Base-by-base conservation (phyloP, 2,797 vertebrate species). In the Crocodylus rhombifer region DNA sequence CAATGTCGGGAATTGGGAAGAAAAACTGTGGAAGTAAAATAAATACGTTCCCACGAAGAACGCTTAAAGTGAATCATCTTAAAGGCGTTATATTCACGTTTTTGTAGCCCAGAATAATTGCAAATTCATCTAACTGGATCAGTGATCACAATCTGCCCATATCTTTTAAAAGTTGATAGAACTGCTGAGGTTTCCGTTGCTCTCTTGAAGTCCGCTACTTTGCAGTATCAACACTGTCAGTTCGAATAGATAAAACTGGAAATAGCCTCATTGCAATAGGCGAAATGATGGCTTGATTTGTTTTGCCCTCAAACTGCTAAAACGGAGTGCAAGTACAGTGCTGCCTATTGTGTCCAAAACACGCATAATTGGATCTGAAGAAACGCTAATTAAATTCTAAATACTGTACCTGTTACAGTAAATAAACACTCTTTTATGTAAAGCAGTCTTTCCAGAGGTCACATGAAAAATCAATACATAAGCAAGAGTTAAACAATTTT, bases 401-500 rank as follows among this genome's bases (percentile, higher is more conserved):
- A 2, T 5, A 2, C 36, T 64, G 11, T 42, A 3, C 69, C 73
- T 4, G 73, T 33, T 63, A 23, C n/a, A 63, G 51, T 33, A 77
- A 82, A 89, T 60, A 88, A 94, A 33, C 56, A 71, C 84, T 25
- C 36, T 83, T 93, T 63, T 28, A 33, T 3, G 82, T 80, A 86
- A 89, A 94, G 89, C 84, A 88, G 28, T 60, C 76, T 89, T 75
- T 33, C 8, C 42, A 28, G 58, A 92, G 92, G 90, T 94, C 93
- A 91, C 12, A 84, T 36, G 80, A 65, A 33, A 89, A 95, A 96
- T 96, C 93, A 78, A 94, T 94, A 28, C 57, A 4, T 65, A 89
- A 74, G 85, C 69, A 28, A 80, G 90, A 93, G 90, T 94, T 95
- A 81, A 94, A 94, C 77, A 92, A 93, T 93, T 95, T 71, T 88